A percentile compares a stretch with the other conserved stretches of the same genome.
Conservation (phyloP, 2,797 vertebrate genomes). For the Lagodon rhomboides region DNA sequence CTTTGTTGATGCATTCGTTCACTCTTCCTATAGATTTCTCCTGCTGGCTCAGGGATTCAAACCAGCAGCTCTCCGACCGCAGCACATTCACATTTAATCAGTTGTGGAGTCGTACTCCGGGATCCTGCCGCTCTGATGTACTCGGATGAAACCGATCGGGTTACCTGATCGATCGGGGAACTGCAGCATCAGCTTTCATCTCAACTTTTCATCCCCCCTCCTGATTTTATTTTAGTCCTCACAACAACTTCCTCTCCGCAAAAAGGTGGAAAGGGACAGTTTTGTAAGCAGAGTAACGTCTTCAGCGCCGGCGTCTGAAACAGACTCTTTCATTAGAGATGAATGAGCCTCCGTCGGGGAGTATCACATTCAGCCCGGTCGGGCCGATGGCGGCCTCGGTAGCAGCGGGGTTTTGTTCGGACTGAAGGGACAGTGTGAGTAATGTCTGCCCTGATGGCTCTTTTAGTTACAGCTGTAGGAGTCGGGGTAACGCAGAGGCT, state of each 20-base stretch:
- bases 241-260: slow-evolving; percentile 31
- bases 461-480: slow-evolving; percentile 1
- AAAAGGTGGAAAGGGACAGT: slow-evolving; percentile 25
- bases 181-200: slow-evolving; percentile 32
- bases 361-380: slow-evolving; percentile 60
- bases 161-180: slow-evolving; percentile 27
- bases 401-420: slow-evolving; percentile 31
- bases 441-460: slow-evolving; percentile 36
- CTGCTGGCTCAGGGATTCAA: slow-evolving; percentile 9
- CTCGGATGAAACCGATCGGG: slow-evolving; percentile 19
- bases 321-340: slow-evolving; percentile 59
- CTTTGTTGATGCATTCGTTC: neutral
- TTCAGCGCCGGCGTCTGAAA: slow-evolving; percentile 43
- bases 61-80: slow-evolving; percentile 26
- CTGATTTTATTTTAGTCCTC: slow-evolving; percentile 38
- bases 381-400: slow-evolving; percentile 23
- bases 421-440: slow-evolving; percentile 35
- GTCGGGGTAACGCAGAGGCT: neutral
- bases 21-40: neutral
- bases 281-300: slow-evolving; percentile 45
- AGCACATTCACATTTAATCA: slow-evolving; percentile 1
- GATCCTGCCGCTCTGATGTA: slow-evolving; percentile 20
- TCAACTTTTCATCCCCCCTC: slow-evolving; percentile 27
- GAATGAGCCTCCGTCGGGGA: slow-evolving; percentile 61
- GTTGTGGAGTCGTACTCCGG: neutral